Conservation (phyloP, 2,797 vertebrate genomes). For the Orientallactaga sibirica region DNA sequence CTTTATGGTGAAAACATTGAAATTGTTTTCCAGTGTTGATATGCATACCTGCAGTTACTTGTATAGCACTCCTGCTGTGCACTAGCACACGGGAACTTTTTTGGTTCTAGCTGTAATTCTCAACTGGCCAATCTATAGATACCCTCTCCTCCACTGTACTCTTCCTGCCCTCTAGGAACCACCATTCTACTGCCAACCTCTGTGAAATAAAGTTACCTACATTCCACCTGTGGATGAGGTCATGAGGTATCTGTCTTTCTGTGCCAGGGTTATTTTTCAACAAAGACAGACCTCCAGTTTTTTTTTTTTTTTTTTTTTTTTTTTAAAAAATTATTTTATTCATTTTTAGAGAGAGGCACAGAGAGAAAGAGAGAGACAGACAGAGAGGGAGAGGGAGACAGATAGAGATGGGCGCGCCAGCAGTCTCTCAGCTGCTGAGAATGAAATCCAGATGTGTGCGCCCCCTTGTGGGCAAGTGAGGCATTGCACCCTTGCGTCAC, state of each 20-base stretch:
- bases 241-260: neutral
- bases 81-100: neutral
- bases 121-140: no score
- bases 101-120: neutral
- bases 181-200: neutral
- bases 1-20: neutral
- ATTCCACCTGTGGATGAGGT: no score
- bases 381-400: no score
- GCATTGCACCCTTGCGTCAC: no score
- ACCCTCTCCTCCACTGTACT: neutral
- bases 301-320: no score
- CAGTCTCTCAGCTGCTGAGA: no score
- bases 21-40: neutral
- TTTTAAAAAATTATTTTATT: no score
- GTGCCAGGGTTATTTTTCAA: neutral
- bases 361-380: no score
- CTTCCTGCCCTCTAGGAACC: neutral
- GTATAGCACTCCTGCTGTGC: neutral
- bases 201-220: neutral
- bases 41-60: neutral
- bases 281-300: neutral
- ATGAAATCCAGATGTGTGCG: no score
- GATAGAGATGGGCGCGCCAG: no score
- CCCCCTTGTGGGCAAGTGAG: no score
- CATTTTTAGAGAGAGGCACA: no score